Evolutionary conservation across 2,888 invertebrate species (phyloP), one percentile per base, ranked within the genome.

Genomic region (Leucophenga maculata): DNA sequence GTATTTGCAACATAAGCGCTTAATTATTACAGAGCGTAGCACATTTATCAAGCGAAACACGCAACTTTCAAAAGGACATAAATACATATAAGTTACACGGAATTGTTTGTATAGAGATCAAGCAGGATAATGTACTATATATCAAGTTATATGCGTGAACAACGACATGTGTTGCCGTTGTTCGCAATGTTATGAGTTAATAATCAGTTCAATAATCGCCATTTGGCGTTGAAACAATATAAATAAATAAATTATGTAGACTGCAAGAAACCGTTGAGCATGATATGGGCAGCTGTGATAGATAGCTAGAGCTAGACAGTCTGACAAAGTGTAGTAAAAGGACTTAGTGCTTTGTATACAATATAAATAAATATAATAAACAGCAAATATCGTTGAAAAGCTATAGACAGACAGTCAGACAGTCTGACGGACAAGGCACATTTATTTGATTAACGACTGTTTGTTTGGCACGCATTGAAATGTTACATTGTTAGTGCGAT

Each of bases 371-470:
- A 22, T 31, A 62, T 70, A 67, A 67, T n/a, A 31, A 22, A 22
- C 22, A 18, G 6, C n/a, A 26, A 48, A 18, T 65, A 4, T 26
- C 4, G 26, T 4, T 26, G 26, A 26, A n/a, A n/a, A 46, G 20
- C 16, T 16, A 39, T 18, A 20, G 65, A 62, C 31, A 50, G 60
- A 62, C 64, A n/a, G n/a, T n/a, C n/a, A n/a, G n/a, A n/a, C n/a
- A n/a, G n/a, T n/a, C 72, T 55, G 50, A 70, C 68, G 72, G 20
- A 48, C 11, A 72, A 80, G 76, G 77, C 76, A 75, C 74, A 78
- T 80, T 77, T 75, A 76, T 83, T 83, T 81, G 80, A 81, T 81
- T 82, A 81, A 81, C 84, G 80, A 83, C 76, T 74, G 74, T 76
- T 80, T 80, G 80, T 70, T 2, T 55, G 14, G 8, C 3, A 26